Evolutionary conservation across 1,140 invertebrate genomes (phyloP).

Genomic region (Andricus grossulariae): DNA sequence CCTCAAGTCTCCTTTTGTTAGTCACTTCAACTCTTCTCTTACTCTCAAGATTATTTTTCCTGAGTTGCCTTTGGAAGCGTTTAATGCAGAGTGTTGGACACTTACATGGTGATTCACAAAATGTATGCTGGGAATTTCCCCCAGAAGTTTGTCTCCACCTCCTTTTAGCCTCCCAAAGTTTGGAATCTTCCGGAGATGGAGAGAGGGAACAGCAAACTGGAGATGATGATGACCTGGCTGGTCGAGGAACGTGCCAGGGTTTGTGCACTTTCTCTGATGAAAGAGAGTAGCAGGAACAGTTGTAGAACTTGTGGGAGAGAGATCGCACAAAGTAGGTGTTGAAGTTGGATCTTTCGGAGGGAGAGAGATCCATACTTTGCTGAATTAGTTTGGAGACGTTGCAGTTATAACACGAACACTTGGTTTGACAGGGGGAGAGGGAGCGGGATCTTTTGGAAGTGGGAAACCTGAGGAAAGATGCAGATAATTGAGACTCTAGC

Average conservation of each 20-base stretch:
- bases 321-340: slow-evolving; percentile 65
- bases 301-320: slow-evolving; percentile 66
- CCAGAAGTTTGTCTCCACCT: not conserved
- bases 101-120: slow-evolving; percentile 8
- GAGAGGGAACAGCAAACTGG: slow-evolving; percentile 6
- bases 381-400: slow-evolving; percentile 68
- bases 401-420: slow-evolving; percentile 70
- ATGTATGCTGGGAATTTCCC: not conserved
- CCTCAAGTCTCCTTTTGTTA: not conserved
- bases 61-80: not conserved
- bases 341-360: slow-evolving; percentile 65
- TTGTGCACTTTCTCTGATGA: slow-evolving; percentile 30
- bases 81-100: not conserved
- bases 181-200: not conserved
- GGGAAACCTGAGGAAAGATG: not conserved
- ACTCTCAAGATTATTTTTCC: not conserved
- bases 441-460: slow-evolving; percentile 58
- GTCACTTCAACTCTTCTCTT: slow-evolving; percentile 26
- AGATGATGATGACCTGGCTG: not conserved
- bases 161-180: not conserved
- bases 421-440: slow-evolving; percentile 56
- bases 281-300: slow-evolving; percentile 64
- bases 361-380: slow-evolving; percentile 62
- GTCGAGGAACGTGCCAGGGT: not conserved
- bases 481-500: not conserved